phyloP scores from a whole-genome alignment of 23 tunicate species.

The Trididemnum miniatum region DNA sequence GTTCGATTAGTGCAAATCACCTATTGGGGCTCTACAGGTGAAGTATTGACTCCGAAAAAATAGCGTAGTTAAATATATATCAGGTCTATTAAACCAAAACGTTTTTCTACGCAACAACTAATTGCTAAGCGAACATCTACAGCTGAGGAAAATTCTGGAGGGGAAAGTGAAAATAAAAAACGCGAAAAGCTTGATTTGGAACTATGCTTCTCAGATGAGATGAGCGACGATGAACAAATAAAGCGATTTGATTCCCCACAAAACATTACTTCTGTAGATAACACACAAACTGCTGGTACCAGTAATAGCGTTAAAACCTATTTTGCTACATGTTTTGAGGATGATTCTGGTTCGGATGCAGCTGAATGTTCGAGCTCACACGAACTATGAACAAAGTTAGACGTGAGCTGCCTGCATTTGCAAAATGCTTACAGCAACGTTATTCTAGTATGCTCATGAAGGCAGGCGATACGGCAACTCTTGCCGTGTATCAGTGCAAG shows the following conservation, averaged over 20 bases:
- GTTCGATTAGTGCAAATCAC: constrained; percentile 17
- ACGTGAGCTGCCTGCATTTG: constrained; percentile 30
- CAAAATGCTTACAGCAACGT: constrained; percentile 28
- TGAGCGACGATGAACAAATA: constrained; percentile 28
- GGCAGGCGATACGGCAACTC: constrained; percentile 24
- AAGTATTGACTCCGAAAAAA: no score
- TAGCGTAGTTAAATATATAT: constrained; percentile 18
- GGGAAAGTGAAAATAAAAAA: constrained; percentile 25
- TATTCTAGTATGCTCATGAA: constrained; percentile 32
- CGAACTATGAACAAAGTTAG: constrained; percentile 17
- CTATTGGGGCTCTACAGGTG: constrained; percentile 25
- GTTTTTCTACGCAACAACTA: constrained; percentile 8
- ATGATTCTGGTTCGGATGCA: constrained; percentile 34
- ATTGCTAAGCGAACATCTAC: constrained; percentile 20
- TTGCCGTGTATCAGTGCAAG: constrained; percentile 20
- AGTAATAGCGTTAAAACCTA: constrained; percentile 27
- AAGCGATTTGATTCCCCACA: constrained; percentile 21
- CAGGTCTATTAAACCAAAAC: constrained; percentile 18
- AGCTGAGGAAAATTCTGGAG: constrained; percentile 36
- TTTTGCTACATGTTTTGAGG: constrained; percentile 20
- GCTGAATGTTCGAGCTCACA: constrained; percentile 36
- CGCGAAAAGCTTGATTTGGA: constrained; percentile 25
- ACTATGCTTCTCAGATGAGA: constrained; percentile 33
- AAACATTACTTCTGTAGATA: constrained; percentile 19
- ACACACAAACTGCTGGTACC: constrained; percentile 31